Percentiles rank a stretch among this genome's conserved stretches.
These are phyloP conservation scores for Ctenicera cuprea DNA, from an alignment of 2,888 invertebrate species.

Conservation along the genomic window DNA sequence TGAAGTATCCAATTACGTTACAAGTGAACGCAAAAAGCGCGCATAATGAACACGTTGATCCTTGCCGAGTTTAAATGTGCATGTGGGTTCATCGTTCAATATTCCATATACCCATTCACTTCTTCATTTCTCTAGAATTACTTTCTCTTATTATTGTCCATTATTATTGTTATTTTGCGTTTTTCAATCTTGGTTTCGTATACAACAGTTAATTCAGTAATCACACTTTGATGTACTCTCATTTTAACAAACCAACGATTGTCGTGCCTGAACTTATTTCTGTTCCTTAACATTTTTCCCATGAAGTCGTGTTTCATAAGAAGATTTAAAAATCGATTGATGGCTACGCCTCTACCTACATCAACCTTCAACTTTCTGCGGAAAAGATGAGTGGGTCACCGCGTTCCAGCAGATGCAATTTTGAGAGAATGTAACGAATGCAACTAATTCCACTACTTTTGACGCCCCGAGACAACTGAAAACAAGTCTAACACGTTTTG, in stretches of 20 bases:
- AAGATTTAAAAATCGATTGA: background rate
- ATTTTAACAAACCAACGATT: background rate
- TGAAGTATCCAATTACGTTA: constrained; percentile 9
- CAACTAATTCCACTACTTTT: background rate
- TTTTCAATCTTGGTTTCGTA: background rate
- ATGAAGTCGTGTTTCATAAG: background rate
- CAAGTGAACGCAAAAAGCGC: background rate
- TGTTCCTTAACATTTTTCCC: background rate
- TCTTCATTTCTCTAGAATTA: constrained; percentile 22
- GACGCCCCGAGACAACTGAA: background rate
- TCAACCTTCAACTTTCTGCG: constrained; percentile 26
- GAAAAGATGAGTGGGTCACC: constrained; percentile 23
- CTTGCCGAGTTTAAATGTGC: constrained; percentile 2
- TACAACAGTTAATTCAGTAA: background rate
- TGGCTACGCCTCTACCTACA: background rate
- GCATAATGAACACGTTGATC: constrained; percentile 6
- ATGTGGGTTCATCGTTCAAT: constrained; percentile 24
- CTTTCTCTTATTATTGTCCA: constrained; percentile 13
- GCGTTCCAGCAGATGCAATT: constrained; percentile 18
- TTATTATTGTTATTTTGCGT: constrained; percentile 1
- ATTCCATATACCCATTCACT: constrained; percentile 18
- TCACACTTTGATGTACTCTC: background rate
- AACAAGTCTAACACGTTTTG: background rate
- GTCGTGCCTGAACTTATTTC: background rate
- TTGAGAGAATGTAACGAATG: constrained; percentile 14